A percentile compares a stretch with the other conserved stretches of the same genome.
phyloP scores from a whole-genome alignment of 2,888 invertebrate genomes.

The Teinopalpus imperialis region DNA sequence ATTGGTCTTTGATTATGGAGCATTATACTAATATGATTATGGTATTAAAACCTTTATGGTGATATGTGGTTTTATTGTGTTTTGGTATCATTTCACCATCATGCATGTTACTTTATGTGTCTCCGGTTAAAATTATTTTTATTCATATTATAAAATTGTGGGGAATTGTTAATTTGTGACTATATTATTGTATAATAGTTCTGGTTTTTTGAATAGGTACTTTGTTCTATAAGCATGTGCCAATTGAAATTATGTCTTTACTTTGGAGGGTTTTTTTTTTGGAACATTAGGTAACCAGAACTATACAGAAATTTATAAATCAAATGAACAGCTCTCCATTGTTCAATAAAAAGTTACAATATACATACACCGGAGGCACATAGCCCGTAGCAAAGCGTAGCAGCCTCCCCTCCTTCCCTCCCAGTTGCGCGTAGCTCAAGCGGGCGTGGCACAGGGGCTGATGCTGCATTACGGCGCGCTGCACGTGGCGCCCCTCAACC shows the following conservation, averaged over 20 bases:
- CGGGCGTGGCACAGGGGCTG: slow-evolving; percentile 57
- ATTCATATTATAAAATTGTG: neutral
- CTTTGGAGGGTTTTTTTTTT: too few relatives aligned
- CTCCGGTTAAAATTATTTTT: neutral
- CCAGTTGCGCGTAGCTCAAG: slow-evolving; percentile 60
- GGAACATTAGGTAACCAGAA: too few relatives aligned
- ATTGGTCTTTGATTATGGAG: slow-evolving; percentile 3
- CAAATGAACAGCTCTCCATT: too few relatives aligned
- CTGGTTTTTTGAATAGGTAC: too few relatives aligned
- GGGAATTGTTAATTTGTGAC: too few relatives aligned
- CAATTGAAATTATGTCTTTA: too few relatives aligned
- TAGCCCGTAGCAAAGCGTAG: slow-evolving; percentile 11
- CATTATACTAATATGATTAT: neutral
- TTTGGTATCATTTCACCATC: slow-evolving; percentile 1
- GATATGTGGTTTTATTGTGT: neutral
- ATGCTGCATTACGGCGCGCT: slow-evolving; percentile 64
- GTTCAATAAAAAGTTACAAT: too few relatives aligned
- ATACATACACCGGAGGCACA: slow-evolving; percentile 4
- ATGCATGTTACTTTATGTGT: slow-evolving; percentile 1
- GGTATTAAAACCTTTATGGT: neutral
- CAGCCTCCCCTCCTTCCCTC: slow-evolving; percentile 26
- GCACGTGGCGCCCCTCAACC: slow-evolving; percentile 61
- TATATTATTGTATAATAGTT: too few relatives aligned
- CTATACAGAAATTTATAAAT: too few relatives aligned
- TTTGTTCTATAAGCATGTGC: too few relatives aligned